Percentiles rank a stretch among this genome's conserved stretches.
Evolutionary conservation across 2,888 invertebrate species (phyloP).

Genomic region (Rhagonycha fulva): DNA sequence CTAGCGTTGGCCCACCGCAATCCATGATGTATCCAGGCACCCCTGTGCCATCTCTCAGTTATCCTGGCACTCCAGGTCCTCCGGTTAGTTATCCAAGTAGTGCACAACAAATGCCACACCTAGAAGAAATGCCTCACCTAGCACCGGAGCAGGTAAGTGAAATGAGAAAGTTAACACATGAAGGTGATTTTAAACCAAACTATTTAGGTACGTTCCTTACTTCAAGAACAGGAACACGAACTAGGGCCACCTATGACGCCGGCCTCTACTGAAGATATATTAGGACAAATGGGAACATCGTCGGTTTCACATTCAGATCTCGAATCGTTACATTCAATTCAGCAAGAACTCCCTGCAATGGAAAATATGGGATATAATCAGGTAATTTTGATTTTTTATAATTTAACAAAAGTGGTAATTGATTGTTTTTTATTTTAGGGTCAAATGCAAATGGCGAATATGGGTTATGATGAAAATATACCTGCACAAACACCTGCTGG

Average conservation of each 20-base stretch:
- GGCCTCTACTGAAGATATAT: conserved; percentile 46
- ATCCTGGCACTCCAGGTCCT: conserved; percentile 44
- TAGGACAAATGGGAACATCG: conserved; percentile 43
- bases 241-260: conserved; percentile 50
- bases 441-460: conserved; percentile 65
- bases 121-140: conserved; percentile 66
- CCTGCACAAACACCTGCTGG: conserved; percentile 65
- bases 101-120: conserved; percentile 49
- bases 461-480: conserved; percentile 74
- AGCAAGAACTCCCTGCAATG: conserved; percentile 55
- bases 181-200: neutral
- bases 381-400: conserved; percentile 45
- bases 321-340: conserved; percentile 36
- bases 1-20: conserved; percentile 32
- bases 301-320: conserved; percentile 43
- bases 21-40: conserved; percentile 34
- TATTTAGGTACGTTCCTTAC: conserved; percentile 48
- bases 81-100: conserved; percentile 38
- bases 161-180: neutral
- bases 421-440: neutral
- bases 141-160: conserved; percentile 61
- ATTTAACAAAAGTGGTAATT: too few species aligned
- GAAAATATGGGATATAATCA: conserved; percentile 67
- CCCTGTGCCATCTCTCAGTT: conserved; percentile 40
- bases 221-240: conserved; percentile 49